Conservation (phyloP, 2,888 invertebrate species). For the Ochropleura leucogaster region DNA sequence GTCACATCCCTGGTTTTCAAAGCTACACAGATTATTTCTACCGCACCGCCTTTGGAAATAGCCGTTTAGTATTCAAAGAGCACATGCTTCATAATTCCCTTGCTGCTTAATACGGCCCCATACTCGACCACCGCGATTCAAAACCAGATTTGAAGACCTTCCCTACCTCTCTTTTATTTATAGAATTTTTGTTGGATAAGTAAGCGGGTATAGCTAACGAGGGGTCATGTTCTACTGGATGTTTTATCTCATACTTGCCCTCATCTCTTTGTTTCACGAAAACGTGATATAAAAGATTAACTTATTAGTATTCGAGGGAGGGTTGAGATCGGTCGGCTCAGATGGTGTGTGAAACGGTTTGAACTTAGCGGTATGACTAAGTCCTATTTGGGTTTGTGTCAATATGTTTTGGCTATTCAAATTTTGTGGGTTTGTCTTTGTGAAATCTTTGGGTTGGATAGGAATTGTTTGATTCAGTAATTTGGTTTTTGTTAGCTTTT, state of each 20-base stretch:
- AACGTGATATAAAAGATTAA: slow-evolving; percentile 90
- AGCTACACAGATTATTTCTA: slow-evolving; percentile 74
- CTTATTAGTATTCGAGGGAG: slow-evolving; percentile 89
- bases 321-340: slow-evolving; percentile 77
- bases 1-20: slow-evolving; percentile 73
- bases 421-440: slow-evolving; percentile 50
- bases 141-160: slow-evolving; percentile 74
- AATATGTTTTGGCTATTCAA: slow-evolving; percentile 63
- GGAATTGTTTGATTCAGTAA: slow-evolving; percentile 8
- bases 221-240: slow-evolving; percentile 77
- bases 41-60: slow-evolving; percentile 79
- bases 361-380: slow-evolving; percentile 64
- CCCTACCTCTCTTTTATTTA: slow-evolving; percentile 63
- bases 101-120: slow-evolving; percentile 87
- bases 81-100: slow-evolving; percentile 88
- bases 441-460: slow-evolving; percentile 20
- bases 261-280: slow-evolving; percentile 89
- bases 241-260: slow-evolving; percentile 83
- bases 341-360: slow-evolving; percentile 77
- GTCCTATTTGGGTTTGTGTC: slow-evolving; percentile 62
- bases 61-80: slow-evolving; percentile 87
- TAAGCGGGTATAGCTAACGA: slow-evolving; percentile 62
- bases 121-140: slow-evolving; percentile 83
- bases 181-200: slow-evolving; percentile 55
- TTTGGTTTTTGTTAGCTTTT: not conserved